Percentiles rank a stretch among this genome's conserved stretches.
These are phyloP conservation scores for Acanthiza pusilla DNA, from an alignment of 2,797 vertebrate species.

Conservation along the genomic window DNA sequence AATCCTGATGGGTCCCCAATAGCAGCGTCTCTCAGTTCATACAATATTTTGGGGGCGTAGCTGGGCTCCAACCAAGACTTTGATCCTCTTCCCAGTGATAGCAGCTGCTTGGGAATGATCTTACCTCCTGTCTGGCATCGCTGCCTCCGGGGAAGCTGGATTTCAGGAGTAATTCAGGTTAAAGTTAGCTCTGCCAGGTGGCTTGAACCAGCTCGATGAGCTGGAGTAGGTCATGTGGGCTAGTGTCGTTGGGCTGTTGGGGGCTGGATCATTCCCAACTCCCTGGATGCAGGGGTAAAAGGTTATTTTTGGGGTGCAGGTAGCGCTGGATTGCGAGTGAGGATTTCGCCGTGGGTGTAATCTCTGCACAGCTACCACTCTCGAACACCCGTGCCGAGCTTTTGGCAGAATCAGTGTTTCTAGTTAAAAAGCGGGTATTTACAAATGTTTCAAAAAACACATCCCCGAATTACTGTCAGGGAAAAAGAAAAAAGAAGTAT, in stretches of 20 bases:
- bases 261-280: background rate
- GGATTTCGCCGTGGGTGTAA: background rate
- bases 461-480: background rate
- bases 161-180: background rate
- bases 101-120: background rate
- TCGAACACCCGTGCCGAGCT: background rate
- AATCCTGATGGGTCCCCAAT: constrained; percentile 35
- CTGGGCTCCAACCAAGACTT: constrained; percentile 9
- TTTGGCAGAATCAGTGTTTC: background rate
- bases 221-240: background rate
- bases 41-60: constrained; percentile 1
- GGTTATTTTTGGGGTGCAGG: background rate
- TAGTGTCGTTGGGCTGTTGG: rapidly evolving
- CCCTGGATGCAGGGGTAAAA: background rate
- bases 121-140: background rate
- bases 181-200: constrained; percentile 7
- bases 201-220: background rate
- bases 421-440: background rate
- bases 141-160: constrained; percentile 6
- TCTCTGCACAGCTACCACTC: background rate
- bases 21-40: background rate
- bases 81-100: constrained; percentile 9
- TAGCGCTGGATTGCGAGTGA: rapidly evolving
- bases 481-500: background rate
- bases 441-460: background rate